Base-by-base conservation (phyloP, 2,797 vertebrate species). In the Thripadectes ignobilis region DNA sequence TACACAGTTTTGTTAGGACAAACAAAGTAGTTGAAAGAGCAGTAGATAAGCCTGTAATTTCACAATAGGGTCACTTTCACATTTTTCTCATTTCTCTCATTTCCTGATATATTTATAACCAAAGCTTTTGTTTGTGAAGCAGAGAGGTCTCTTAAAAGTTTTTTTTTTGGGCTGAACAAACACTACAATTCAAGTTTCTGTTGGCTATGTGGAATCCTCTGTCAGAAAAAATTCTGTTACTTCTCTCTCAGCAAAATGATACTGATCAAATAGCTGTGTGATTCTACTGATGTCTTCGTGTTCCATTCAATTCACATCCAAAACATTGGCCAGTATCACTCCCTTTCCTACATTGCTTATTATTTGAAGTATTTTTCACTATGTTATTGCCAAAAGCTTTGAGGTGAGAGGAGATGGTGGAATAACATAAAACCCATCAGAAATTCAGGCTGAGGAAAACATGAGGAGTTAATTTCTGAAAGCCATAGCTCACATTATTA, bases 1-100 rank as follows among this genome's bases (percentile, higher is more conserved):
- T 10, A 14, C 0, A 10, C 0, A 0, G 9, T 4, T 52, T 45
- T 63, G 14, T 20, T 59, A 8, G 1, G 5, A 14, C 41, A 74
- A 89, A 61, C 1, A 36, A 79, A 51, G 7, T 5, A 38, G 9
- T 43, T 69, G 52, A 59, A 75, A 76, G 15, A 45, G 12, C 3
- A 32, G 34, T 32, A 49, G 51, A 9, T 39, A 61, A 92, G 8
- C 4, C 72, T 8, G 6, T 39, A 10, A 32, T 39, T 85, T 82
- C 41, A 9, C 17, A 32, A 17, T 12, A 3, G n/a, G 57, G 0
- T 54, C 4, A 6, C 7, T 55, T 59, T 1, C 5, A 3, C 7
- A 2, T 36, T 84, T 80, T 69, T n/a, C 26, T 63, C 6, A 39
- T 54, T 11, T 14, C 14, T 55, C 20, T 59, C 21, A 46, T 89